These are phyloP conservation scores for Diorhabda carinulata DNA, from an alignment of 1,140 invertebrate species.

Conservation along the genomic window DNA sequence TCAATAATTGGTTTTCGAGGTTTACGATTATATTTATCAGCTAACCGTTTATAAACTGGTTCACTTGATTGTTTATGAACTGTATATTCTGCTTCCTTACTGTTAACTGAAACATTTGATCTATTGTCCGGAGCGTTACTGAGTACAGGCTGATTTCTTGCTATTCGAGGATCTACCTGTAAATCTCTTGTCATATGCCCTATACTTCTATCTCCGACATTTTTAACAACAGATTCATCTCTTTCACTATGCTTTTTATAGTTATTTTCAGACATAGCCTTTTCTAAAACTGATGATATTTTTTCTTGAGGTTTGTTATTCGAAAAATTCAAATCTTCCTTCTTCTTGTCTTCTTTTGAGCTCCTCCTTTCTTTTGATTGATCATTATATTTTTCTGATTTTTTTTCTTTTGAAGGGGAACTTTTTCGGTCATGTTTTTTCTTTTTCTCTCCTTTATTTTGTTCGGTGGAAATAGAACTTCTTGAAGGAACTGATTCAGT, in stretches of 20 bases:
- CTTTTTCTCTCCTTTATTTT: slow-evolving; percentile 21
- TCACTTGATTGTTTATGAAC: not conserved
- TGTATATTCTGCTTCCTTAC: not conserved
- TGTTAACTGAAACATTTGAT: not conserved
- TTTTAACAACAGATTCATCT: not conserved
- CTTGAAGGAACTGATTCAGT: not conserved
- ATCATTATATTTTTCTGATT: slow-evolving; percentile 43
- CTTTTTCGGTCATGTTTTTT: slow-evolving; percentile 26
- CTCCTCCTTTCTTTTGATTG: slow-evolving; percentile 16
- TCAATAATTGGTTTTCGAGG: slow-evolving; percentile 28
- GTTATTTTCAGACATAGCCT: slow-evolving; percentile 5
- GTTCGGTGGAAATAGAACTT: not conserved
- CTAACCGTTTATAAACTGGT: slow-evolving; percentile 33
- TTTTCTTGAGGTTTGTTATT: slow-evolving; percentile 20
- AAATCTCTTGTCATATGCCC: not conserved
- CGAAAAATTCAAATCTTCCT: slow-evolving; percentile 19
- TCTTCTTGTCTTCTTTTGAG: slow-evolving; percentile 21
- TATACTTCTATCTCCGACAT: not conserved
- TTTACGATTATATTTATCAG: slow-evolving; percentile 43
- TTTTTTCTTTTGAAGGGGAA: slow-evolving; percentile 15
- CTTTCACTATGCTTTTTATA: not conserved
- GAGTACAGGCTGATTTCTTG: not conserved
- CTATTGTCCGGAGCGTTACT: too few species aligned
- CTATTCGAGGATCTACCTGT: not conserved
- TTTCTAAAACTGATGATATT: slow-evolving; percentile 38